These are phyloP conservation scores for Hemichromis elongatus DNA, from an alignment of 2,113 vertebrate genomes.

Conservation along the genomic window DNA sequence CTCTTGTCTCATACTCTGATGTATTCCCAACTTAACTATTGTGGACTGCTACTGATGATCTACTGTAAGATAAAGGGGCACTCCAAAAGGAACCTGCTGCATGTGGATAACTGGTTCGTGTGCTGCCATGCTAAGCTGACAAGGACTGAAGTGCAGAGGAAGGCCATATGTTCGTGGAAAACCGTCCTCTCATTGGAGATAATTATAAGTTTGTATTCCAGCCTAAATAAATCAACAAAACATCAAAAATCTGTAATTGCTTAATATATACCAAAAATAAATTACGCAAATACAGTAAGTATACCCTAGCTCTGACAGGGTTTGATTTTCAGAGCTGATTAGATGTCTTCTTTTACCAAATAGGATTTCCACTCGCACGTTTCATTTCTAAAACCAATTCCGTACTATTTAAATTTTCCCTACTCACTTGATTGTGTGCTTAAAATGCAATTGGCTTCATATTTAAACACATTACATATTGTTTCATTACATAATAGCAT, in stretches of 20 bases:
- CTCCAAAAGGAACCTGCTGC: neutral
- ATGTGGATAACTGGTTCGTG: neutral
- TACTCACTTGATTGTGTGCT: slow-evolving; percentile 45
- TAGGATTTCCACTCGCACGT: slow-evolving; percentile 42
- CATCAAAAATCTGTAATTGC: neutral
- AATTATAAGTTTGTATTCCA: neutral
- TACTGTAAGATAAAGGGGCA: neutral
- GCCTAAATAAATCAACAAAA: neutral
- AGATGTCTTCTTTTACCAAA: slow-evolving; percentile 29
- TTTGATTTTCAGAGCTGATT: slow-evolving; percentile 64
- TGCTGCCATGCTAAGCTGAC: neutral
- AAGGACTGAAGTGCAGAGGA: neutral
- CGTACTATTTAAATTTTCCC: slow-evolving; percentile 8
- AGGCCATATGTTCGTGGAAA: neutral
- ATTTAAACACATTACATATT: slow-evolving; percentile 64
- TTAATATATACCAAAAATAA: neutral
- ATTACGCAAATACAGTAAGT: slow-evolving; percentile 66
- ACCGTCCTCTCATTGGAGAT: neutral
- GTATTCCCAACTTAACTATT: neutral
- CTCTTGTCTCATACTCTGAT: neutral
- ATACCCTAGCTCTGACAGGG: slow-evolving; percentile 38
- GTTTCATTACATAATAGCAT: slow-evolving; percentile 68
- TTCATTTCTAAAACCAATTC: slow-evolving; percentile 66
- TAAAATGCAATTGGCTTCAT: slow-evolving; percentile 60
- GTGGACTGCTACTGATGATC: neutral